Evolutionary conservation across 2,113 vertebrate species (phyloP).

Genomic region (Actenoides lindsayi): DNA sequence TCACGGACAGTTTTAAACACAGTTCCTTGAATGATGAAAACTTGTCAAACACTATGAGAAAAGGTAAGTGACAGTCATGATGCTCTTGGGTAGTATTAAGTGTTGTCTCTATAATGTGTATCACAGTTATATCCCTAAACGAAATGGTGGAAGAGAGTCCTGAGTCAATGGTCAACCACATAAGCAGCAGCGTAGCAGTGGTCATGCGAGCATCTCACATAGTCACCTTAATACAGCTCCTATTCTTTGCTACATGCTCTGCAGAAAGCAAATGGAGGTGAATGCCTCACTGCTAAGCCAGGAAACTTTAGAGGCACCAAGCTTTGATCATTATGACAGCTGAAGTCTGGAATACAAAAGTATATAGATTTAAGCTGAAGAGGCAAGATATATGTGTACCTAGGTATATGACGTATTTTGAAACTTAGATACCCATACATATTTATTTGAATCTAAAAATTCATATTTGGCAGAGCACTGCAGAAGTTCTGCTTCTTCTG

Average conservation of each 20-base stretch:
- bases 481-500: background rate
- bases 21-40: background rate
- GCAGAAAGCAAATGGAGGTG: background rate
- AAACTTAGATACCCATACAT: background rate
- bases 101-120: background rate
- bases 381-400: background rate
- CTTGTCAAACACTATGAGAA: background rate
- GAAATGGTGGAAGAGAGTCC: background rate
- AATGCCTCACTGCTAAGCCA: background rate
- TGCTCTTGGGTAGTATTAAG: background rate
- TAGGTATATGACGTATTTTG: background rate
- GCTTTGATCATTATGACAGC: background rate
- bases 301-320: background rate
- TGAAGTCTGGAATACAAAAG: background rate
- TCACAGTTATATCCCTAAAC: background rate
- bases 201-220: background rate
- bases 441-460: background rate
- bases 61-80: background rate
- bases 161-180: background rate
- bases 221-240: background rate
- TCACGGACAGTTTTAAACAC: background rate
- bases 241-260: background rate
- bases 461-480: background rate
- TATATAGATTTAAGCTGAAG: background rate
- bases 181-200: background rate